Percentiles rank a stretch among this genome's conserved stretches.
These are phyloP conservation scores for Eupithecia inturbata DNA, from an alignment of 2,888 invertebrate genomes.

Conservation along the genomic window DNA sequence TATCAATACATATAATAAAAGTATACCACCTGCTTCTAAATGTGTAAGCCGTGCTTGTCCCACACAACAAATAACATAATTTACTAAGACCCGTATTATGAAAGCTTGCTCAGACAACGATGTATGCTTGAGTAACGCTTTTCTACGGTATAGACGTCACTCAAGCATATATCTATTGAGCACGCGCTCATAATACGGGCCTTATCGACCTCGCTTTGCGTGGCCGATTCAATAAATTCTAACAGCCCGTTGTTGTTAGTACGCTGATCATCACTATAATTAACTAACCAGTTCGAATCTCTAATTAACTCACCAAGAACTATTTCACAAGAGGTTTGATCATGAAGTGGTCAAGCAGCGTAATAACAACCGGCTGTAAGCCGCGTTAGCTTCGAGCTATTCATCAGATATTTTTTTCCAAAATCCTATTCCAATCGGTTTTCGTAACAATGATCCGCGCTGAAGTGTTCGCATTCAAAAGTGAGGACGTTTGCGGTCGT, in stretches of 20 bases:
- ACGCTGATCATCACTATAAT: not conserved
- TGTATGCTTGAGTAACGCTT: too few species aligned
- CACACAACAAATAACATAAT: not conserved
- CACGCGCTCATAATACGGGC: too few species aligned
- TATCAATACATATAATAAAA: not conserved
- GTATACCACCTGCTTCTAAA: not conserved
- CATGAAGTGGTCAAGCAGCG: not conserved
- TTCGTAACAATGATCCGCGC: not conserved
- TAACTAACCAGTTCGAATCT: not conserved
- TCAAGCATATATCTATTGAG: too few species aligned
- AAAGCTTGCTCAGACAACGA: too few species aligned
- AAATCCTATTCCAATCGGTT: not conserved
- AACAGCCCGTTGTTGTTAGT: not conserved
- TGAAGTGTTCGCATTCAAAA: not conserved
- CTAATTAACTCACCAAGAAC: too few species aligned
- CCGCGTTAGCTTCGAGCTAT: not conserved
- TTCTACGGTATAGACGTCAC: too few species aligned
- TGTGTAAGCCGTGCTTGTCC: not conserved
- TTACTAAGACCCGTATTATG: too few species aligned
- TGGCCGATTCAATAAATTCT: not conserved
- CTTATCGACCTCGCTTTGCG: constrained; percentile 2
- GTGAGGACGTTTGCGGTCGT: not conserved
- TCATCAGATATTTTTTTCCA: not conserved
- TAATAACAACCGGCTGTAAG: not conserved
- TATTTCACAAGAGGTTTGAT: not conserved